Percentiles rank a stretch among this genome's conserved stretches.
Conservation (phyloP, 2,113 vertebrate genomes). For the Danio rerio region GRCz12tu NC_133176.1:39220501-39221000, state of each 20-base stretch:
- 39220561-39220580: too few species aligned
- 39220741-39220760: background rate
- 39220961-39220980: background rate
- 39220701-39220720: background rate
- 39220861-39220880: background rate
- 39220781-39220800: too few species aligned
- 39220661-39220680: background rate
- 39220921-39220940: background rate
- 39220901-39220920: background rate
- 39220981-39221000: background rate
- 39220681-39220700: background rate
- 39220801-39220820: background rate
- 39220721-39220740: too few species aligned
- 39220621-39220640: too few species aligned
- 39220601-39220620: too few species aligned
- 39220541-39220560: too few species aligned
- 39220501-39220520: too few species aligned
- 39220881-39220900: background rate
- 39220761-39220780: too few species aligned
- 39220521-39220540: too few species aligned
- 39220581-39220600: too few species aligned
- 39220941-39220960: background rate
- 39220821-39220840: background rate
- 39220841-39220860: background rate
- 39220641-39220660: too few species aligned